Conservation (phyloP, 2,113 vertebrate genomes). For the Alethe diademata region DNA sequence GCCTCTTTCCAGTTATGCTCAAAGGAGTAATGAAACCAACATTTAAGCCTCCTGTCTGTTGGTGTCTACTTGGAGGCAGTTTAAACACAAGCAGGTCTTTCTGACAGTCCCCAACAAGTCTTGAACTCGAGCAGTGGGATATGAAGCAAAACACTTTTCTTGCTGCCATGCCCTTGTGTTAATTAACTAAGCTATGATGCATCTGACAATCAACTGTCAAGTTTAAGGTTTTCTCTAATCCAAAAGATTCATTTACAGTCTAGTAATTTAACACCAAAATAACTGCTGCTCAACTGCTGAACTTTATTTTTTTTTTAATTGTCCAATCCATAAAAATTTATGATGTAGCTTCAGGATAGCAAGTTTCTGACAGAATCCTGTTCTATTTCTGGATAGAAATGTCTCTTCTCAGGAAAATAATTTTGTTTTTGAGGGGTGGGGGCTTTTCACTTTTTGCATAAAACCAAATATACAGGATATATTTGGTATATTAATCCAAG, state of each 20-base stretch:
- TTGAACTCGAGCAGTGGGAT: not conserved
- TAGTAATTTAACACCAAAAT: not conserved
- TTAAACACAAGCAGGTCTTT: not conserved
- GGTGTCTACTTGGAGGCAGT: not conserved
- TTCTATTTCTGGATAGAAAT: not conserved
- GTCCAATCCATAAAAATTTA: not conserved
- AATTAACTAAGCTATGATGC: not conserved
- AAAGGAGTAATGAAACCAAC: not conserved
- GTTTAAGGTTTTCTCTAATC: not conserved
- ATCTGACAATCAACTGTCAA: not conserved
- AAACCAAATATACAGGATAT: not conserved
- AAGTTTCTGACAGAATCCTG: not conserved
- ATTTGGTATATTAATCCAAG: not conserved
- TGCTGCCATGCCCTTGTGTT: not conserved
- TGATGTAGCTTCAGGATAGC: not conserved
- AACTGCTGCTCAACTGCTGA: not conserved
- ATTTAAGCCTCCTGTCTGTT: not conserved
- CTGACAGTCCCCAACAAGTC: not conserved
- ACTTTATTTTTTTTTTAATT: not conserved
- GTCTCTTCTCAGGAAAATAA: not conserved
- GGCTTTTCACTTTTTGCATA: not conserved
- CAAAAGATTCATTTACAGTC: not conserved
- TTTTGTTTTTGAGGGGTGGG: accelerated
- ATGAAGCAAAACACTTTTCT: not conserved
- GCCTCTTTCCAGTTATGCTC: not conserved